Conservation (phyloP, 2,113 vertebrate genomes). For the Columbina picui region DNA sequence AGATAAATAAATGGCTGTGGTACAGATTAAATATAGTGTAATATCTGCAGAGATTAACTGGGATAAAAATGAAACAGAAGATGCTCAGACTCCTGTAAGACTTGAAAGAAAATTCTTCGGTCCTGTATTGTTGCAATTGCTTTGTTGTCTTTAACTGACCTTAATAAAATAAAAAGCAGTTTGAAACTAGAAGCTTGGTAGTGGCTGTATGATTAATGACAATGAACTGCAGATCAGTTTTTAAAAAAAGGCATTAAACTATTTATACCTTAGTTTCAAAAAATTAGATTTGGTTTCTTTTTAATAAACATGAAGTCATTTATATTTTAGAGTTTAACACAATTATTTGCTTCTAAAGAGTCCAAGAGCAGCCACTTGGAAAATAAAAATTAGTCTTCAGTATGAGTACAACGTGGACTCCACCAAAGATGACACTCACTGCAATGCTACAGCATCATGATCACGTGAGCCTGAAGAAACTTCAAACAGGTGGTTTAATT, state of each 20-base stretch:
- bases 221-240: background rate
- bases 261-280: background rate
- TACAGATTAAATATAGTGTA: slow-evolving; percentile 17
- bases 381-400: background rate
- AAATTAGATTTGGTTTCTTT: background rate
- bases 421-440: background rate
- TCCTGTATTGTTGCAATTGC: background rate
- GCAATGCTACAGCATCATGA: background rate
- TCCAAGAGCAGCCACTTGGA: background rate
- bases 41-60: background rate
- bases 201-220: background rate
- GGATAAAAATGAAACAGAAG: slow-evolving; percentile 33
- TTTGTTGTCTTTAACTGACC: background rate
- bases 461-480: background rate
- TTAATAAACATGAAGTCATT: background rate
- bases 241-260: background rate
- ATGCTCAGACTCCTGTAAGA: background rate
- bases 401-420: background rate
- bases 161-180: background rate
- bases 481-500: background rate
- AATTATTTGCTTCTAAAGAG: background rate
- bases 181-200: background rate
- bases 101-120: slow-evolving; percentile 20
- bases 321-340: background rate
- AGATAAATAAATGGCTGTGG: slow-evolving; percentile 5